A percentile compares a stretch with the other conserved stretches of the same genome.
phyloP scores from a whole-genome alignment of 2,888 invertebrate genomes.

The Pinctada fucata region DNA sequence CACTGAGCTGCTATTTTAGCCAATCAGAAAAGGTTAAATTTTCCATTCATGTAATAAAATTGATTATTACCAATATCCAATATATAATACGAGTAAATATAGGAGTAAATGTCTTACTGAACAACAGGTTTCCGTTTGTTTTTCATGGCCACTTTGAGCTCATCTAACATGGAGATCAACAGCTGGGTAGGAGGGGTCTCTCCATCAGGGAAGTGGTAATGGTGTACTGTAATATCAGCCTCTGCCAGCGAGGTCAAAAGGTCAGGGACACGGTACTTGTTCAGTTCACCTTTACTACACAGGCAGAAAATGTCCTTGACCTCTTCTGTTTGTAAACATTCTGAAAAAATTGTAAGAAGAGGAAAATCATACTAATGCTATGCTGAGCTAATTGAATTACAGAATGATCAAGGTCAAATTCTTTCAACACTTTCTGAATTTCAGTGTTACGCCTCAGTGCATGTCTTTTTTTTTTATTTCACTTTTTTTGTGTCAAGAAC shows the following conservation, averaged over 20 bases:
- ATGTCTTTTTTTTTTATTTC: no score
- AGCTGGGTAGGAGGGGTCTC: slow-evolving; percentile 50
- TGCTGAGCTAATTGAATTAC: no score
- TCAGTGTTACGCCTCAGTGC: no score
- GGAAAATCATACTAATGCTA: not conserved
- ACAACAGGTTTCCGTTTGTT: slow-evolving; percentile 60
- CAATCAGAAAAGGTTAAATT: no score
- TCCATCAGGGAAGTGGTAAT: slow-evolving; percentile 69
- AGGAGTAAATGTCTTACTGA: slow-evolving; percentile 58
- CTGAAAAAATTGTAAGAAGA: slow-evolving; percentile 42
- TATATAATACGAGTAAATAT: no score
- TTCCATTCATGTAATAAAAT: no score
- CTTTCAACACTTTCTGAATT: not conserved
- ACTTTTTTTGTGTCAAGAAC: no score
- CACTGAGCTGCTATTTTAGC: no score
- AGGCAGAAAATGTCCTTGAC: slow-evolving; percentile 65
- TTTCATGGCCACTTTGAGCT: slow-evolving; percentile 52
- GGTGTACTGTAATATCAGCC: slow-evolving; percentile 60
- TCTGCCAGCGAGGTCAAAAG: slow-evolving; percentile 55
- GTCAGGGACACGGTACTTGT: slow-evolving; percentile 65
- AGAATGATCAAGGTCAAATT: not conserved
- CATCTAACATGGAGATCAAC: slow-evolving; percentile 62
- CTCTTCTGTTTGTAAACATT: slow-evolving; percentile 52
- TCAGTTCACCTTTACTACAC: slow-evolving; percentile 67
- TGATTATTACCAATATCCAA: no score